Percentiles rank a stretch among this genome's conserved stretches.
Evolutionary conservation across 2,797 vertebrate species (phyloP).

Genomic region (Leptatherina wallacei): DNA sequence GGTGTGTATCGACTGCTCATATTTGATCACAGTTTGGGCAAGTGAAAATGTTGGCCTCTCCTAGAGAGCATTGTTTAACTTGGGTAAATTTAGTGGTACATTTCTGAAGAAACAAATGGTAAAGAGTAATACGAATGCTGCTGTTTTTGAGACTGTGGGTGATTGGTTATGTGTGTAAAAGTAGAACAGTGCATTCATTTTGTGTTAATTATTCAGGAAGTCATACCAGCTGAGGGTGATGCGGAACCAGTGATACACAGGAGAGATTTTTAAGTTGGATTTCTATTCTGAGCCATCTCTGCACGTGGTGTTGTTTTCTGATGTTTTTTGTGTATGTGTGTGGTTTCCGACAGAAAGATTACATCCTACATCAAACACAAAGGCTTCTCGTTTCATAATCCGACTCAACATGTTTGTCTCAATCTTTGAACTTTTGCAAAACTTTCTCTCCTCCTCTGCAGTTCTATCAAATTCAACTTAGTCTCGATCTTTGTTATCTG

Average conservation of each 20-base stretch:
- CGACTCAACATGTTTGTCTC: conserved; percentile 55
- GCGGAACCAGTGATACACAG: conserved; percentile 23
- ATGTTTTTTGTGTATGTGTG: conserved; percentile 14
- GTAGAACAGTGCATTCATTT: conserved; percentile 13
- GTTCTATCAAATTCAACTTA: conserved; percentile 36
- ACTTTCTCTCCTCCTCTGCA: conserved; percentile 36
- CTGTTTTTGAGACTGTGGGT: conserved; percentile 1
- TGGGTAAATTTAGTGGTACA: not conserved
- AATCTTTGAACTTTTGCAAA: conserved; percentile 45
- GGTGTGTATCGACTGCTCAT: conserved; percentile 5
- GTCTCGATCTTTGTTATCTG: conserved; percentile 38
- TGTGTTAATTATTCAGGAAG: conserved; percentile 49
- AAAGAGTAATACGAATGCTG: not conserved
- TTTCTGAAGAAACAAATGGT: not conserved
- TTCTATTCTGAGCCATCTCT: conserved; percentile 40
- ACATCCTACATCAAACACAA: conserved; percentile 57
- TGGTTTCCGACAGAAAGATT: conserved; percentile 52
- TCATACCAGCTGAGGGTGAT: conserved; percentile 33
- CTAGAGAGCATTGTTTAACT: conserved; percentile 22
- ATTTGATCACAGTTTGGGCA: conserved; percentile 51
- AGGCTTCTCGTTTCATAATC: conserved; percentile 42
- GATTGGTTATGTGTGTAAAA: not conserved
- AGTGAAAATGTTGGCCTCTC: conserved; percentile 20
- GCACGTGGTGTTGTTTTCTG: conserved; percentile 14
- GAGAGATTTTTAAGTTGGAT: conserved; percentile 14